Evolutionary conservation across 2,113 vertebrate genomes (phyloP), one percentile per base, ranked within the genome.

Genomic region (Cebidichthys violaceus): DNA sequence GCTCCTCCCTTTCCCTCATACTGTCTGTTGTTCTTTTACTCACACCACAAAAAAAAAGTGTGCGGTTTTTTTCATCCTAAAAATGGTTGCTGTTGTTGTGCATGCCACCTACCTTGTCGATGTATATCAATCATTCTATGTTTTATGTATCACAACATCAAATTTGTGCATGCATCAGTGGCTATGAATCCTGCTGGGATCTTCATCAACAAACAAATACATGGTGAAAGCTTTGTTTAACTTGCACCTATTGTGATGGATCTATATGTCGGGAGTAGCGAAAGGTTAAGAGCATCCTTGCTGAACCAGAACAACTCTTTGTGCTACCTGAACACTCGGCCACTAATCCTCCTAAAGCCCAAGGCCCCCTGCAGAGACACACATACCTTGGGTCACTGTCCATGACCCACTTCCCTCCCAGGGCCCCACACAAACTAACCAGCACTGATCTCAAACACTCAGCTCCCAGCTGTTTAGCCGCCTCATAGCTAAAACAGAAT

Each of bases 341-440:
- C 41, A 45, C 77, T 89, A 88, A 92, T 86, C 90, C 70, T 43
- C 39, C 78, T 88, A 76, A 68, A 89, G 79, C 80, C 76, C 61
- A 47, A 24, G 86, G 71, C 90, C 92, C 91, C 91, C 89, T 77
- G 82, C 89, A 85, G 89, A 89, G 91, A 90, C 83, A 79, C 31
- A 84, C 87, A 89, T 92, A 88, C 87, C 82, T 85, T 62, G 85
- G 88, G 82, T 87, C 86, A 90, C 39, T 69, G 70, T 83, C 81
- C 87, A 86, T 93, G 90, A 91, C 90, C 83, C 83, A 84, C 35
- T 80, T 88, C 62, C 47, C 73, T 76, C 84, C 20, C 50, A 17
- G 33, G n/a, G 70, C 14, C 62, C 68, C 39, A 71, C 17, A 61
- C 13, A 60, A 67, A 78, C 52, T 17, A 67, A 2, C 57, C 50